Base-by-base conservation (phyloP, 2,888 invertebrate species). In the Caenorhabditis virilis region DNA sequence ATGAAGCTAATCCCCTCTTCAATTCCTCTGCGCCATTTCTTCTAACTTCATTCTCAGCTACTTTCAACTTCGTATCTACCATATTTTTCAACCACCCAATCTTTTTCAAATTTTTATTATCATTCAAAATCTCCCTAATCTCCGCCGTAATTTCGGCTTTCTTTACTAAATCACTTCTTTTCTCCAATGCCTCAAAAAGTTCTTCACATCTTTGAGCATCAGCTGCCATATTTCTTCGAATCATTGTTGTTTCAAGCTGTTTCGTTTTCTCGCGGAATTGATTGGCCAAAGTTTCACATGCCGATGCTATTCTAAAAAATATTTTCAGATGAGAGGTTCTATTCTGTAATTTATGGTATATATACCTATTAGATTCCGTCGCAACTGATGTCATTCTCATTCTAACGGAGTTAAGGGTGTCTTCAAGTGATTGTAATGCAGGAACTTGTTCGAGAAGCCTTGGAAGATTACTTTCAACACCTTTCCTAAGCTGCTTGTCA, bases 391-490 rank as follows among this genome's bases (percentile, higher is more conserved):
- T 46, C 65, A 57, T 64, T 41, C 63, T 33, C 55, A 64, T 55
- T 39, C 59, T 58, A 15, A 64, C 64, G 22, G 64, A 64, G 41
- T 59, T 69, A 35, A 80, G 80, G 27, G 75, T 74, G 18, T 68
- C 67, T 60, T 81, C 79, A 11, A 81, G 59, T 2, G 75, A 65
- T 53, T 81, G 79, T 16, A 81, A 72, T 16, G 80, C 77, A 1
- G 76, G 74, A 2, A 78, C 79, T 61, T 82, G 81, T 45, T 82
- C 81, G 25, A 81, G 64, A 7, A 81, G 63, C 13, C 78, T 64
- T 0, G 79, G 74, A 7, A 79, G 75, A 62, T 82, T 80, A 27
- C 76, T 77, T 53, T 81, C 81, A 9, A 81, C 78, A 36, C 79
- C 79, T 60, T 79, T 80, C 25, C 80, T 58, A n/a, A 80, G 68